phyloP scores from a whole-genome alignment of 2,888 invertebrate species.

The Gastrophysa polygoni region DNA sequence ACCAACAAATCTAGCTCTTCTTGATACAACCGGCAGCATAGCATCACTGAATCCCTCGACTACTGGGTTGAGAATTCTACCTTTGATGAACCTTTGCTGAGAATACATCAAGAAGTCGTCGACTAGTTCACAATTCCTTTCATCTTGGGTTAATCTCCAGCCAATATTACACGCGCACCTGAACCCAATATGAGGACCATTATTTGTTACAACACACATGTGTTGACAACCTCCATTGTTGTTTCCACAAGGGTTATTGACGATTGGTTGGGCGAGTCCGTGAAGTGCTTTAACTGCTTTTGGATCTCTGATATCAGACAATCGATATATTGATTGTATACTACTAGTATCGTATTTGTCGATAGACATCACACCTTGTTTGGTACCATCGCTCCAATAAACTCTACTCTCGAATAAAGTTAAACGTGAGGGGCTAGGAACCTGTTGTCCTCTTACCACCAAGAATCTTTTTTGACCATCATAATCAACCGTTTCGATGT shows the following conservation, averaged over 20 bases:
- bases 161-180: constrained; percentile 93
- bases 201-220: constrained; percentile 86
- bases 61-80: constrained; percentile 85
- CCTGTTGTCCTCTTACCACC: constrained; percentile 80
- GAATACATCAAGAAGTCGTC: constrained; percentile 93
- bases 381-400: constrained; percentile 91
- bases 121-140: constrained; percentile 80
- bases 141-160: constrained; percentile 74
- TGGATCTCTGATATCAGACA: constrained; percentile 80
- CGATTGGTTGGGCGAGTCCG: constrained; percentile 73
- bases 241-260: constrained; percentile 78
- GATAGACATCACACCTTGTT: constrained; percentile 78
- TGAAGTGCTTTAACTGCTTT: constrained; percentile 85
- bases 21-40: constrained; percentile 90
- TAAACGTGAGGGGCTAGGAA: constrained; percentile 84
- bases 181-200: constrained; percentile 77
- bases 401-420: constrained; percentile 86
- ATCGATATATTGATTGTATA: constrained; percentile 80
- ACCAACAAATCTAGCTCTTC: constrained; percentile 91
- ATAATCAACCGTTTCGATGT: constrained; percentile 96
- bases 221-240: constrained; percentile 92
- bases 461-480: constrained; percentile 82
- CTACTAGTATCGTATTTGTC: constrained; percentile 76
- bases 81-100: constrained; percentile 91
- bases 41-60: constrained; percentile 93